Evolutionary conservation across 2,113 vertebrate genomes (phyloP).

Genomic region (Procapra przewalskii): DNA sequence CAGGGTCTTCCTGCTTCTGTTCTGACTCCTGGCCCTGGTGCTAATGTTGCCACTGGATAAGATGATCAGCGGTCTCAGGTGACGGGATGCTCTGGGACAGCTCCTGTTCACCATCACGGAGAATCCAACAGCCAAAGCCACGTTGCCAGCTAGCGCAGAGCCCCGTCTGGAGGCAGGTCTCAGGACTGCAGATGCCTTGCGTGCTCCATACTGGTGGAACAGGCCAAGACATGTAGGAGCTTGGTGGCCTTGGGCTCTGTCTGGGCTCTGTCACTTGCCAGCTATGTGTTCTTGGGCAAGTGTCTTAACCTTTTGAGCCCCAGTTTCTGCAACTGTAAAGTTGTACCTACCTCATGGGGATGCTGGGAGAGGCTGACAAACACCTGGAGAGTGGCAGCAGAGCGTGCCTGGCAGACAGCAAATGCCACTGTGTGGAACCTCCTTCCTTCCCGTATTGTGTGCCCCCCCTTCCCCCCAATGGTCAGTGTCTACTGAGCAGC

Average conservation of each 20-base stretch:
- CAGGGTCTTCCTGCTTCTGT: not conserved
- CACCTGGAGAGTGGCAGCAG: not conserved
- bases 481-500: not conserved
- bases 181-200: not conserved
- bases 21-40: not conserved
- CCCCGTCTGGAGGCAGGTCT: not conserved
- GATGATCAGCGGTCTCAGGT: not conserved
- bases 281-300: not conserved
- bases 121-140: not conserved
- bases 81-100: not conserved
- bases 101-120: not conserved
- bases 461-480: no score
- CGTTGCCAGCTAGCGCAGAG: not conserved
- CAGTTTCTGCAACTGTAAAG: not conserved
- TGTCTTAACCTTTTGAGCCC: not conserved
- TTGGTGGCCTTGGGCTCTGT: not conserved
- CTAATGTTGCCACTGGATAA: not conserved
- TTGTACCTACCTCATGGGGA: not conserved
- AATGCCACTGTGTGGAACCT: not conserved
- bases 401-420: not conserved
- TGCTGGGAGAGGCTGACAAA: not conserved
- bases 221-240: not conserved
- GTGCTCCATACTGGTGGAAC: rapidly evolving
- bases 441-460: not conserved
- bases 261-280: not conserved